Base-by-base conservation (phyloP, 2,113 vertebrate species). In the Hippocampus guttulatus region DNA sequence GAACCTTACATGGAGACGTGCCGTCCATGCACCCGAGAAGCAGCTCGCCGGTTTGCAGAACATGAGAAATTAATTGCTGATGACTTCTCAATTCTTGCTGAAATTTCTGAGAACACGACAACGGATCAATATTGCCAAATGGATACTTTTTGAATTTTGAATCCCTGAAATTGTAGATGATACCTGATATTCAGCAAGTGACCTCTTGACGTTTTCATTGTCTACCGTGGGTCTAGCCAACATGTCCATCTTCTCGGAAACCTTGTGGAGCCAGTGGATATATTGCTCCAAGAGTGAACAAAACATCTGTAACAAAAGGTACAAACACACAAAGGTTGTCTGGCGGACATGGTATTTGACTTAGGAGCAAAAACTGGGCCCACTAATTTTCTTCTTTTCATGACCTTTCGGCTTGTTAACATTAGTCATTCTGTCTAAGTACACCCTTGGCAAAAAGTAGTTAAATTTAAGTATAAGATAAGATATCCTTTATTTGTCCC, bases 271-370 rank as follows among this genome's bases (percentile, higher is more conserved):
- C 95, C 93, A 95, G 15, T 21, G 61, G 69, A 96, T 94, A 16
- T 98, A 92, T 84, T 95, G 90, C 73, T 95, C 91, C 71, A 98
- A 91, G 77, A 95, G 94, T 82, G 88, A 90, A 84, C 94, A 95
- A 76, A 98, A 98, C 18, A 84, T 83, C 97, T 98, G 81, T 3
- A n/a, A n/a, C 52, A 54, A 21, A 54, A 54, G 15, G 5, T 5
- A 18, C 49, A 51, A 15, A 51, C 49, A 20, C 49, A 51, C 49
- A 20, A 5, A 51, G 1, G 16, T 5, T 9, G 7, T 54, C 20
- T 54, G 51, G 2, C 51, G 49, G 8, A 51, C 16, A 51, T 18
- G 1, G 1, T 18, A 20, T 20, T 51, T 18, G 45, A 47, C 12
- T 47, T 11, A 3, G 4, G 2, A 43, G 8, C 8, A 43, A 43